Evolutionary conservation across 2,888 invertebrate species (phyloP).

Genomic region (Volucella inanis): DNA sequence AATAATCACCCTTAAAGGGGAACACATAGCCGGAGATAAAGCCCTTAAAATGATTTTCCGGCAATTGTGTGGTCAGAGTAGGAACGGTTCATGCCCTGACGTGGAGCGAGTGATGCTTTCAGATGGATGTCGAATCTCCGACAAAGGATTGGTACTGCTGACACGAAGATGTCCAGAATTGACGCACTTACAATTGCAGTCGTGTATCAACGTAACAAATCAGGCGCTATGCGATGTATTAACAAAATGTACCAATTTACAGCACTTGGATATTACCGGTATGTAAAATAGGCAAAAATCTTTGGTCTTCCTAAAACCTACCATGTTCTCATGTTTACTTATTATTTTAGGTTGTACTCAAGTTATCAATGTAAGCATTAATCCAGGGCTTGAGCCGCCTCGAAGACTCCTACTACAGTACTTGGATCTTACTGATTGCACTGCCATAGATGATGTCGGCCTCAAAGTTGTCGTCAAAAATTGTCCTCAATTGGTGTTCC

Average conservation of each 20-base stretch:
- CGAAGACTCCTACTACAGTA: conserved; percentile 91
- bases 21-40: conserved; percentile 85
- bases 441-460: conserved; percentile 92
- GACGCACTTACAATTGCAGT: conserved; percentile 91
- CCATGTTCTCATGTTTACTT: no score
- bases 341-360: conserved; percentile 87
- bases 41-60: conserved; percentile 87
- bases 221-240: conserved; percentile 90
- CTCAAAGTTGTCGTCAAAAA: conserved; percentile 92
- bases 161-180: conserved; percentile 92
- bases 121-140: conserved; percentile 89
- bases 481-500: conserved; percentile 93
- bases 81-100: conserved; percentile 87
- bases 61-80: conserved; percentile 87
- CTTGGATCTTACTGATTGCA: conserved; percentile 95
- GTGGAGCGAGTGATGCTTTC: conserved; percentile 87
- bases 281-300: conserved; percentile 76
- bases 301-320: neutral
- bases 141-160: conserved; percentile 89
- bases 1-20: conserved; percentile 86
- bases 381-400: conserved; percentile 86
- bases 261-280: conserved; percentile 94
- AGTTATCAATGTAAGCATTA: conserved; percentile 90
- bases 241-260: conserved; percentile 90
- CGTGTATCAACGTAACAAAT: conserved; percentile 89